Evolutionary conservation across 1,140 invertebrate genomes (phyloP).

Genomic region (Temnothorax nylanderi): DNA sequence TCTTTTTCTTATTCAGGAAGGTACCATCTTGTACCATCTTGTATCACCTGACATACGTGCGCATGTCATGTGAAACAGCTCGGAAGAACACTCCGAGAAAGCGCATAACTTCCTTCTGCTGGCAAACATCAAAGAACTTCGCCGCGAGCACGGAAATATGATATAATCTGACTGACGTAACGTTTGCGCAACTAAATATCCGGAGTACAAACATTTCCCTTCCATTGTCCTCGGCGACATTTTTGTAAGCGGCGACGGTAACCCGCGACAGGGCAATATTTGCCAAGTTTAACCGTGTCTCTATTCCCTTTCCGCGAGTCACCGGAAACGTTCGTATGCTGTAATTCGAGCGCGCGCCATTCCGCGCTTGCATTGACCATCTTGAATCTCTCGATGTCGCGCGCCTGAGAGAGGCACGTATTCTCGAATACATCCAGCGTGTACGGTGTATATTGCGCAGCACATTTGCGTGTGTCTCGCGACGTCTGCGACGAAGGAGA

Average conservation of each 20-base stretch:
- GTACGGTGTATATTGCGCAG: neutral
- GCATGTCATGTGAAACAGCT: slow-evolving; percentile 15
- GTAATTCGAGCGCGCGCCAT: slow-evolving; percentile 11
- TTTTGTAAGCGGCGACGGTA: slow-evolving; percentile 18
- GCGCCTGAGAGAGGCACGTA: neutral
- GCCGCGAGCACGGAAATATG: slow-evolving; percentile 31
- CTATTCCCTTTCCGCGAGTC: neutral
- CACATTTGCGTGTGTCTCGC: neutral
- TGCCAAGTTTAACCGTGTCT: neutral
- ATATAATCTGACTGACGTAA: slow-evolving; percentile 31
- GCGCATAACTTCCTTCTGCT: slow-evolving; percentile 19
- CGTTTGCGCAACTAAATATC: slow-evolving; percentile 52
- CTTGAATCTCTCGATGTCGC: neutral
- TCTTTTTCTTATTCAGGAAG: neutral
- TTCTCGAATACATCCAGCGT: neutral
- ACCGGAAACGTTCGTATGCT: neutral
- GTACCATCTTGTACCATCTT: too few species aligned
- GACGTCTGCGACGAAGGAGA: neutral
- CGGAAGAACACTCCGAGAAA: slow-evolving; percentile 27
- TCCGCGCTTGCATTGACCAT: neutral
- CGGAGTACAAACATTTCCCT: slow-evolving; percentile 20
- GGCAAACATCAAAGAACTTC: slow-evolving; percentile 27
- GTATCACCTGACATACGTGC: neutral
- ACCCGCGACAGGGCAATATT: neutral
- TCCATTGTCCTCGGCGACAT: slow-evolving; percentile 28